phyloP scores from a whole-genome alignment of 2,797 vertebrate genomes.

The Antrozous pallidus region DNA sequence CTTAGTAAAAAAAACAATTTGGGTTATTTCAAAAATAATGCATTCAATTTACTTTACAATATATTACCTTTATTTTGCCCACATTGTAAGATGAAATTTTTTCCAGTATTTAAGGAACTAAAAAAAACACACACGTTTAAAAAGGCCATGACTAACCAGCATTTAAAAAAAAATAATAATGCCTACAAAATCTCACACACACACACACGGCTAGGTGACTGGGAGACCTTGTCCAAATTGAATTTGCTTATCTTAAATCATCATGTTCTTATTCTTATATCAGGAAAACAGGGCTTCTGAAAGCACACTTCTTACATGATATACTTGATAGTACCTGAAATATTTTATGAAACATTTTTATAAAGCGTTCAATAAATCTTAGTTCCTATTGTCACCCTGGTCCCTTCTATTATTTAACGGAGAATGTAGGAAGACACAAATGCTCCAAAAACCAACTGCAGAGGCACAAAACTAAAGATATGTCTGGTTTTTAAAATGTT shows the following conservation, averaged over 20 bases:
- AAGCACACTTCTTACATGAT: not conserved
- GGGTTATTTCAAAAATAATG: not conserved
- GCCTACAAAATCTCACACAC: not conserved
- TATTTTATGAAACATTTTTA: conserved; percentile 25
- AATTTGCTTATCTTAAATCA: not conserved
- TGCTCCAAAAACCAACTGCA: not conserved
- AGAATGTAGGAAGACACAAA: not conserved
- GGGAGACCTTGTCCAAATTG: not conserved
- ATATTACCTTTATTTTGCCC: not conserved
- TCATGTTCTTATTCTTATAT: not conserved
- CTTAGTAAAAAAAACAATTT: not conserved
- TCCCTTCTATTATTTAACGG: not conserved
- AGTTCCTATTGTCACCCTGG: not conserved
- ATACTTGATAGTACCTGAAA: not conserved
- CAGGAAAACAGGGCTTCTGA: not conserved
- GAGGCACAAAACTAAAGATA: not conserved
- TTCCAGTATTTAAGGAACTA: not conserved
- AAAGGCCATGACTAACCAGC: not conserved
- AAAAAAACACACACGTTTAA: not conserved
- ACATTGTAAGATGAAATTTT: not conserved
- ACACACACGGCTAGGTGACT: not conserved
- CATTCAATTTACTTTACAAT: not conserved
- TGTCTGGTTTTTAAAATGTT: not conserved
- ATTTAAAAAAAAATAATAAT: too few species aligned
- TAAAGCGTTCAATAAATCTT: not conserved